phyloP scores from a whole-genome alignment of 2,797 vertebrate species.

The Microhierax caerulescens region DNA sequence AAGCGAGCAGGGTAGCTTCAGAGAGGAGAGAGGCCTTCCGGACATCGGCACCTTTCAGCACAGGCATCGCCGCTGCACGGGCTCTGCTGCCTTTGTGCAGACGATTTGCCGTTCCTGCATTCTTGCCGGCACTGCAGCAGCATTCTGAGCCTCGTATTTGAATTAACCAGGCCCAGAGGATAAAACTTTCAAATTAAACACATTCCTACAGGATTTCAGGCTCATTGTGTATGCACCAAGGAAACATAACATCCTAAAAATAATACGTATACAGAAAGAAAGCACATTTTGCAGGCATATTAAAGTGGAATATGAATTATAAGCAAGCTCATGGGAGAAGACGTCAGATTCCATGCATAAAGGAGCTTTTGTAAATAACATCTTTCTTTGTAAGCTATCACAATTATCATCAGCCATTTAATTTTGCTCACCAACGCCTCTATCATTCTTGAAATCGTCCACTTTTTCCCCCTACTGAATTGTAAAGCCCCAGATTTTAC shows the following conservation, averaged over 20 bases:
- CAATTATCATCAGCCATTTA: conserved; percentile 71
- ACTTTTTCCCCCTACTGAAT: conserved; percentile 20
- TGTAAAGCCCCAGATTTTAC: conserved; percentile 41
- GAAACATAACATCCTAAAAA: conserved; percentile 99
- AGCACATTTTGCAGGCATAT: conserved; percentile 90
- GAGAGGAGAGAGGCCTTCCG: neutral
- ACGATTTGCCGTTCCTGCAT: conserved; percentile 1
- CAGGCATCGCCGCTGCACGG: neutral
- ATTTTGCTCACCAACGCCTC: conserved; percentile 64
- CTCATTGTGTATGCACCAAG: conserved; percentile 95
- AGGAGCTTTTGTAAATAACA: conserved; percentile 90
- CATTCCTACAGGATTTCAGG: conserved; percentile 94
- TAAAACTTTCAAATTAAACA: conserved; percentile 98
- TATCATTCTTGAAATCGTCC: conserved; percentile 53
- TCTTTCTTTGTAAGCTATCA: conserved; percentile 81
- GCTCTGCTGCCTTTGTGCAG: conserved; percentile 3
- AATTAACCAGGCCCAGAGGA: conserved; percentile 99
- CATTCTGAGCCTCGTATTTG: conserved; percentile 83
- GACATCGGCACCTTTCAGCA: neutral
- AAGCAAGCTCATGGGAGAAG: conserved; percentile 90
- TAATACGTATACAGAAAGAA: conserved; percentile 89
- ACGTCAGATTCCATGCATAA: conserved; percentile 92
- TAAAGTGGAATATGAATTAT: conserved; percentile 91
- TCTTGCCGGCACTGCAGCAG: conserved; percentile 50
- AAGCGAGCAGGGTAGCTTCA: neutral